phyloP scores from a whole-genome alignment of 2,888 invertebrate species.

The Poecilus cupreus region DNA sequence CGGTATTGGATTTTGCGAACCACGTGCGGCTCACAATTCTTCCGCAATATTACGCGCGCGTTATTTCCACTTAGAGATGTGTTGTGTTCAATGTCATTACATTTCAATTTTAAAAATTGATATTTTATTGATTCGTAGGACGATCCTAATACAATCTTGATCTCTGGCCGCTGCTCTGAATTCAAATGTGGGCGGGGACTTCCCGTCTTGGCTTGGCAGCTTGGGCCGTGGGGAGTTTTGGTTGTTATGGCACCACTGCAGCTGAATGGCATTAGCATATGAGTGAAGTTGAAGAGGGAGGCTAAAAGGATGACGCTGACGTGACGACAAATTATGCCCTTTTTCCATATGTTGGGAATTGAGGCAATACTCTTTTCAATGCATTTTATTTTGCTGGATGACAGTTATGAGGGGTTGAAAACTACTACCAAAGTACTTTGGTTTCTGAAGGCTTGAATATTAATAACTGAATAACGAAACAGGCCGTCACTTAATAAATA shows the following conservation, averaged over 20 bases:
- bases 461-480: no score
- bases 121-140: slow-evolving; percentile 49
- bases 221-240: background rate
- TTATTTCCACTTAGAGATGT: slow-evolving; percentile 51
- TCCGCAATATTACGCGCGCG: slow-evolving; percentile 51
- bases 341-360: slow-evolving; percentile 1
- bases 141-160: slow-evolving; percentile 55
- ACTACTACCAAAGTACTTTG: no score
- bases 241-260: background rate
- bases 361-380: background rate
- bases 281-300: slow-evolving; percentile 1
- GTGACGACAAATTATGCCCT: slow-evolving; percentile 41
- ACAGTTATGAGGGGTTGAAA: background rate
- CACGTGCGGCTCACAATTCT: slow-evolving; percentile 47
- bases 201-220: background rate
- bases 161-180: slow-evolving; percentile 35
- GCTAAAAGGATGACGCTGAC: slow-evolving; percentile 43
- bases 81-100: slow-evolving; percentile 55
- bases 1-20: slow-evolving; percentile 17
- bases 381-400: background rate
- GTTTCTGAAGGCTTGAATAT: no score
- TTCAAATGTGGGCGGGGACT: slow-evolving; percentile 26
- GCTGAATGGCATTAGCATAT: slow-evolving; percentile 46
- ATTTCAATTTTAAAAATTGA: slow-evolving; percentile 56
- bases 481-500: no score